Conservation (phyloP, 2,888 invertebrate genomes). For the Belgica antarctica region DNA sequence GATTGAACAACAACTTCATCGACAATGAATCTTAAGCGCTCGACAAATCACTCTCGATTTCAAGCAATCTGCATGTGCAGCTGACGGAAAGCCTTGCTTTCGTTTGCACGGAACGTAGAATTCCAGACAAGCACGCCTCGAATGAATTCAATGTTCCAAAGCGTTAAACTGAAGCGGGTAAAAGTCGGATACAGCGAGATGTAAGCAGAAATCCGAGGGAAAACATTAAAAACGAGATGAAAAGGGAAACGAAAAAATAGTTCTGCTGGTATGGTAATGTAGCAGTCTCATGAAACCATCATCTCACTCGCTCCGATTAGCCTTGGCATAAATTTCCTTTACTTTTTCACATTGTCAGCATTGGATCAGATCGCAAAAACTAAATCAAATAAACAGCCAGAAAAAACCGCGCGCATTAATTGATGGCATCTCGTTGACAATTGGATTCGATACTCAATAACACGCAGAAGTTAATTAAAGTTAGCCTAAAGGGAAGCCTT, state of each 20-base stretch:
- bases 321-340: constrained; percentile 21
- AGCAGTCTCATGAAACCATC: background rate
- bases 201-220: too few species aligned
- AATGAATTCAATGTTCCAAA: background rate
- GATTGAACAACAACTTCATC: background rate
- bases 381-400: background rate
- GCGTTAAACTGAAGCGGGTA: background rate
- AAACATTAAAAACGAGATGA: background rate
- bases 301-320: background rate
- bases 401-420: too few species aligned
- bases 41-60: constrained; percentile 11
- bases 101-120: background rate
- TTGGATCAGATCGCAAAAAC: background rate
- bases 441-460: background rate
- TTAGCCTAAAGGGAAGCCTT: background rate
- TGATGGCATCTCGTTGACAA: background rate
- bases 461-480: background rate
- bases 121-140: background rate
- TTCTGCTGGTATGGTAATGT: constrained; percentile 10
- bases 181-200: too few species aligned
- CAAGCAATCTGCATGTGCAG: background rate
- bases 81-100: too few species aligned
- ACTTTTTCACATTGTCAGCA: background rate
- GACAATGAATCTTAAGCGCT: background rate
- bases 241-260: background rate